Percentiles rank a stretch among this genome's conserved stretches.
Conservation (phyloP, 2,113 vertebrate genomes). For the Patagioenas fasciata region DNA sequence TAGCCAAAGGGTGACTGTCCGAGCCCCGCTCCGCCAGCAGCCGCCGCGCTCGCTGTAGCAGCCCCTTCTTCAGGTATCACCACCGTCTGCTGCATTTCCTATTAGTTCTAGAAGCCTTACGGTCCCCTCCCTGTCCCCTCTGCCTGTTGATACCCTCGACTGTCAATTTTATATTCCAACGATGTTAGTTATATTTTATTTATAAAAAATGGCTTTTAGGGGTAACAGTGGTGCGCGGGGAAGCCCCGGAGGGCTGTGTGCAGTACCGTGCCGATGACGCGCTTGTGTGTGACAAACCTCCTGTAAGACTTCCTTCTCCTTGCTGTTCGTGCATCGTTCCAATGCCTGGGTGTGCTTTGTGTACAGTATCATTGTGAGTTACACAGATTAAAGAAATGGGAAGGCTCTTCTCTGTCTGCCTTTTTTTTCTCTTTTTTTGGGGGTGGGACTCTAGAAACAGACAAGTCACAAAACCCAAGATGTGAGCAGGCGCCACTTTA, state of each 20-base stretch:
- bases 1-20: slow-evolving; percentile 70
- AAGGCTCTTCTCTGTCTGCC: slow-evolving; percentile 78
- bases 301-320: slow-evolving; percentile 50
- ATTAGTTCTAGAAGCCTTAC: slow-evolving; percentile 78
- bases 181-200: slow-evolving; percentile 68
- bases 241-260: background rate
- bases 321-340: slow-evolving; percentile 72
- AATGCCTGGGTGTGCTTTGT: slow-evolving; percentile 81
- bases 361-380: slow-evolving; percentile 83
- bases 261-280: slow-evolving; percentile 14
- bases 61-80: slow-evolving; percentile 63
- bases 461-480: background rate
- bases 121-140: slow-evolving; percentile 39
- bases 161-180: slow-evolving; percentile 59
- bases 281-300: slow-evolving; percentile 64
- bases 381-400: slow-evolving; percentile 85
- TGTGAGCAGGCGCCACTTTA: background rate
- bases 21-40: background rate
- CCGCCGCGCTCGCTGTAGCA: slow-evolving; percentile 51
- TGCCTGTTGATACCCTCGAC: slow-evolving; percentile 52
- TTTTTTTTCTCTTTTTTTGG: background rate
- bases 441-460: background rate
- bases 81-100: slow-evolving; percentile 65
- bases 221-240: background rate
- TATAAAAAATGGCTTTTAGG: slow-evolving; percentile 57